Percentiles rank a stretch among this genome's conserved stretches.
Evolutionary conservation across 2,113 vertebrate species (phyloP).

Genomic region (Oreochromis niloticus): DNA sequence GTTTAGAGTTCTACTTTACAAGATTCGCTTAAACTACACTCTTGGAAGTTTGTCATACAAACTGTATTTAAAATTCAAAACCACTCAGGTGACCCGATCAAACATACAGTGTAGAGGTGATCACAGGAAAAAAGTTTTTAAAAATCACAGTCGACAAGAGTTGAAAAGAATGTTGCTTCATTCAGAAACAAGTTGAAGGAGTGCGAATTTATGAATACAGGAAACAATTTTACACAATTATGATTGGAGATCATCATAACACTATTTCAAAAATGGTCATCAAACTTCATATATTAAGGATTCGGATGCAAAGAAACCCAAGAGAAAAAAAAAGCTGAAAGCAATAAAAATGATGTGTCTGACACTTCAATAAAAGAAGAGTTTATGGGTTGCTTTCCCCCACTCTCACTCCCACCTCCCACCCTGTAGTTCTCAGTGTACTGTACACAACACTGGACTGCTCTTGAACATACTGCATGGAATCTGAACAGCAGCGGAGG

Average conservation of each 20-base stretch:
- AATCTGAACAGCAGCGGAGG: background rate
- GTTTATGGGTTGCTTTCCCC: background rate
- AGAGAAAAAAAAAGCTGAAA: background rate
- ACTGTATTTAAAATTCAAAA: background rate
- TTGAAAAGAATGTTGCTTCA: constrained; percentile 36
- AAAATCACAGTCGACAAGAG: background rate
- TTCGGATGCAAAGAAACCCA: background rate
- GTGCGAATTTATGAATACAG: constrained; percentile 23
- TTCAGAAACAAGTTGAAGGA: constrained; percentile 36
- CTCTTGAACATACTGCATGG: background rate
- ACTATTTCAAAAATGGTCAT: background rate
- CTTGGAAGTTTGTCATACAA: background rate
- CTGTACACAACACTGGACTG: background rate
- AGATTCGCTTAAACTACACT: background rate
- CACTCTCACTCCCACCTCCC: background rate
- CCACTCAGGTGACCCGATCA: background rate
- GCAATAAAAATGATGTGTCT: background rate
- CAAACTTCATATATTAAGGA: background rate
- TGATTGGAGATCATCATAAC: constrained; percentile 2
- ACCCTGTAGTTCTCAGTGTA: background rate
- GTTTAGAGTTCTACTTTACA: background rate
- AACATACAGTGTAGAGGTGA: background rate
- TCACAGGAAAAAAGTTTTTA: background rate
- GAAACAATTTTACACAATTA: constrained; percentile 25
- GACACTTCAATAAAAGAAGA: background rate